Evolutionary conservation across 1,140 invertebrate species (phyloP).

Genomic region (Drosophila parabipectinata): DNA sequence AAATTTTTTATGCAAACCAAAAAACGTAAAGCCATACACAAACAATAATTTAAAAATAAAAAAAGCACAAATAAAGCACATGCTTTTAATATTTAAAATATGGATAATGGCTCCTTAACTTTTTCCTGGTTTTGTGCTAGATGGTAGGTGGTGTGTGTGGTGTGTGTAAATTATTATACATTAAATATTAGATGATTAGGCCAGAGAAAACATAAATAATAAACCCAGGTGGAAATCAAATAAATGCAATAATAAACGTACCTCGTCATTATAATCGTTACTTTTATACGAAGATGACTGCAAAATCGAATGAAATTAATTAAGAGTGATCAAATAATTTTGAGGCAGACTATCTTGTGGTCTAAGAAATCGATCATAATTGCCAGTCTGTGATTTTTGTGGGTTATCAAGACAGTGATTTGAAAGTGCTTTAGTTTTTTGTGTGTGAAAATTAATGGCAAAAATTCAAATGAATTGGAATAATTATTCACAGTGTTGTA

Average conservation of each 20-base stretch:
- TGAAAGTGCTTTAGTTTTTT: constrained; percentile 16
- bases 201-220: constrained; percentile 2
- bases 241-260: constrained; percentile 67
- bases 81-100: constrained; percentile 16
- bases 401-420: not conserved
- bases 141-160: constrained; percentile 16
- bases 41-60: not conserved
- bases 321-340: constrained; percentile 57
- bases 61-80: constrained; percentile 15
- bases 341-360: constrained; percentile 15
- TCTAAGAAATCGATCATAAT: constrained; percentile 10
- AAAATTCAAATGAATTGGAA: not conserved
- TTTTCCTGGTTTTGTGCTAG: constrained; percentile 8
- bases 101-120: constrained; percentile 15
- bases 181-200: not conserved
- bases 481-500: not conserved
- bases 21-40: not conserved
- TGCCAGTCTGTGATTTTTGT: not conserved
- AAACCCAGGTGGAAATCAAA: constrained; percentile 40
- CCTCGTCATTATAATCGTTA: constrained; percentile 75
- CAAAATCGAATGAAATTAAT: constrained; percentile 70
- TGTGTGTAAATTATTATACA: not conserved
- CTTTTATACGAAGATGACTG: constrained; percentile 79
- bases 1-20: constrained; percentile 24
- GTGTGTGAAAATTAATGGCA: no score